Conservation (phyloP, 2,888 invertebrate species). For the Phengaris alcon region DNA sequence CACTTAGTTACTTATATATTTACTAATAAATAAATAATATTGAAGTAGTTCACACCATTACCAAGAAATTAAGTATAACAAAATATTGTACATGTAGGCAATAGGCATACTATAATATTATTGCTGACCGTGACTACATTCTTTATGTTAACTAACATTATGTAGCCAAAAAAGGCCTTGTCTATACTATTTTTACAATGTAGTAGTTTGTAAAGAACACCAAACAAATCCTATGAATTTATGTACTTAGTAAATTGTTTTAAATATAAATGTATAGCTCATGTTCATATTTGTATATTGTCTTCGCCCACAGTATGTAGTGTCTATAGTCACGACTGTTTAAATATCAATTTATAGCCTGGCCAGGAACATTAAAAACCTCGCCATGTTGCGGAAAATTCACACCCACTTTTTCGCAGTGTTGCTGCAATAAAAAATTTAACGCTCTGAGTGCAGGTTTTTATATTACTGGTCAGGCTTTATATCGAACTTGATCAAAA, state of each 20-base stretch:
- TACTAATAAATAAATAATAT: too few species aligned
- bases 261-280: slow-evolving; percentile 29
- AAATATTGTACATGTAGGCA: too few species aligned
- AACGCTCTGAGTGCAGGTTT: neutral
- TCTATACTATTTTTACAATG: neutral
- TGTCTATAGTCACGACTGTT: slow-evolving; percentile 52
- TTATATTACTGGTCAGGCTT: slow-evolving; percentile 39
- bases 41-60: neutral
- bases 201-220: slow-evolving; percentile 58
- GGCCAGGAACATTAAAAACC: neutral
- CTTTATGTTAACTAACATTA: neutral
- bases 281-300: slow-evolving; percentile 29
- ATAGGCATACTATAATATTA: too few species aligned
- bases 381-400: too few species aligned
- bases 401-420: too few species aligned
- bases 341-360: slow-evolving; percentile 42
- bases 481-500: slow-evolving; percentile 71
- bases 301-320: slow-evolving; percentile 42
- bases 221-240: slow-evolving; percentile 71
- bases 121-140: too few species aligned
- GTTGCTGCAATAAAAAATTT: too few species aligned
- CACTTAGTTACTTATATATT: too few species aligned
- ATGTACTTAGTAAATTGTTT: slow-evolving; percentile 37
- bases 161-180: neutral
- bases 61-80: neutral